Conservation (phyloP, 2,113 vertebrate species). For the Chlorodrepanis virens region DNA sequence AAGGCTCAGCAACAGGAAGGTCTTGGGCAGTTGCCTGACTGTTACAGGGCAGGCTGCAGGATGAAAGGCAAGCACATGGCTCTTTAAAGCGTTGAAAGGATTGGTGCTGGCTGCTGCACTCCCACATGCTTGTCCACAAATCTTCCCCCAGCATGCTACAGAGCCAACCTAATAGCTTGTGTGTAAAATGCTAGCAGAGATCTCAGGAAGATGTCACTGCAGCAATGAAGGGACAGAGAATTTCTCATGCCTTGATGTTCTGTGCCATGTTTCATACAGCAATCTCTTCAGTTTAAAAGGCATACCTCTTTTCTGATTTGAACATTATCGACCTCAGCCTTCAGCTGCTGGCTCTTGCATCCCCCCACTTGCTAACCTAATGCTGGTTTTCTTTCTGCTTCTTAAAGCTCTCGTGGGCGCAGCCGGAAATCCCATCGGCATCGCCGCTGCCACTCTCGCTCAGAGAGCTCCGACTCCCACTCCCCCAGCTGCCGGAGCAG, state of each 20-base stretch:
- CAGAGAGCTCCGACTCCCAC: conserved; percentile 77
- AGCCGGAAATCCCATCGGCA: conserved; percentile 76
- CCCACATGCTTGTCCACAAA: neutral
- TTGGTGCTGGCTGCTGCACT: neutral
- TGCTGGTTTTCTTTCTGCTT: neutral
- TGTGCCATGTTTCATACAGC: neutral
- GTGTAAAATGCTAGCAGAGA: neutral
- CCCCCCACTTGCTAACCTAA: neutral
- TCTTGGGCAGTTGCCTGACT: neutral
- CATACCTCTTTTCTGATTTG: neutral
- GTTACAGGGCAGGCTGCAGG: neutral
- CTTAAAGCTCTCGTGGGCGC: conserved; percentile 81
- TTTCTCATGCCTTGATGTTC: neutral
- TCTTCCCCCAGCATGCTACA: neutral
- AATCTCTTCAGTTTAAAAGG: neutral
- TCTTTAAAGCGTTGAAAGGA: neutral
- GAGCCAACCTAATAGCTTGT: neutral
- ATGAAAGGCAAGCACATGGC: neutral
- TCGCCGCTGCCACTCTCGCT: conserved; percentile 78
- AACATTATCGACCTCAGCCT: neutral
- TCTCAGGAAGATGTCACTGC: neutral
- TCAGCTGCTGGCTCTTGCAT: neutral
- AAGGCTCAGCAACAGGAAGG: neutral
- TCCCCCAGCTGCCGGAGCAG: conserved; percentile 82
- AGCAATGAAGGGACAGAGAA: neutral